Percentiles rank a stretch among this genome's conserved stretches.
phyloP scores from a whole-genome alignment of 1,140 invertebrate genomes.

The Lamellibrachia luymesi region DNA sequence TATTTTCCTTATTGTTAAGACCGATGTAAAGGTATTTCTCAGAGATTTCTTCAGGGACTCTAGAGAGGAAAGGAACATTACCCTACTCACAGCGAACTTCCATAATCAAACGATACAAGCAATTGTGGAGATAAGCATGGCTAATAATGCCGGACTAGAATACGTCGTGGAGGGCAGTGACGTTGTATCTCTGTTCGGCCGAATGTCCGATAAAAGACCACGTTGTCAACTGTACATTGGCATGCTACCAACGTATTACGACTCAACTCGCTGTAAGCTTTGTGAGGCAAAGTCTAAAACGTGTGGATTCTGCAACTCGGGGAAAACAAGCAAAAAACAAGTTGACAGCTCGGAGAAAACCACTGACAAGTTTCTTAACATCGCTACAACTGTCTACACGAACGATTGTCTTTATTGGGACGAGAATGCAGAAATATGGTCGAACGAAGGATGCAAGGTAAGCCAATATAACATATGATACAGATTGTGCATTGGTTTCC shows the following conservation, averaged over 20 bases:
- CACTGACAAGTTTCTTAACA: neutral
- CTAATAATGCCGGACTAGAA: neutral
- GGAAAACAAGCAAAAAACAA: neutral
- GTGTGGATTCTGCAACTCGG: neutral
- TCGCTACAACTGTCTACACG: neutral
- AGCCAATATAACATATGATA: neutral
- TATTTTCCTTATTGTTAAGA: neutral
- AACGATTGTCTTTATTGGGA: neutral
- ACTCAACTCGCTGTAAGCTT: neutral
- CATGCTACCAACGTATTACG: neutral
- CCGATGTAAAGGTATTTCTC: neutral
- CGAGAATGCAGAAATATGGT: neutral
- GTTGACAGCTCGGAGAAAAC: neutral
- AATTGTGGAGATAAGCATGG: neutral
- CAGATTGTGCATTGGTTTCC: neutral
- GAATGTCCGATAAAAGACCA: neutral
- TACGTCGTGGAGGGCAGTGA: neutral
- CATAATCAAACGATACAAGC: neutral
- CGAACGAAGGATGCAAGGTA: neutral
- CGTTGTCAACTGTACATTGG: constrained; percentile 1
- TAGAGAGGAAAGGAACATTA: neutral
- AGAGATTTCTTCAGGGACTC: neutral
- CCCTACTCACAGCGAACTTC: neutral
- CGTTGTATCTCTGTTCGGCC: neutral
- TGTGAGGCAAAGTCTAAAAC: neutral